These are phyloP conservation scores for Limulus polyphemus DNA, from an alignment of 2,888 invertebrate genomes.

Conservation along the genomic window DNA sequence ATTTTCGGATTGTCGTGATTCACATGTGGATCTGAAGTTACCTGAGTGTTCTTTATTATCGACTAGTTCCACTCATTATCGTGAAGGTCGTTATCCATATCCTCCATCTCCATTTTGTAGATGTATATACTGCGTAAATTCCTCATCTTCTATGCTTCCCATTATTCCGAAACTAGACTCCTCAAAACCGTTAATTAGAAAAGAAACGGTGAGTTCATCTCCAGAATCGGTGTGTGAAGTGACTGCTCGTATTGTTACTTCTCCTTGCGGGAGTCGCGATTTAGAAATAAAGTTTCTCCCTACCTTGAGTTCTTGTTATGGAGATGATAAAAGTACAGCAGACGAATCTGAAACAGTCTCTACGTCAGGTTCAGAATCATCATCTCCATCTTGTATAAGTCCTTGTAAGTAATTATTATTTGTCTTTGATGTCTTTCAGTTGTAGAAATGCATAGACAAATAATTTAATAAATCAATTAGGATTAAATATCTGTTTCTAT, in stretches of 20 bases:
- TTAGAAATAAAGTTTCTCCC: constrained; percentile 55
- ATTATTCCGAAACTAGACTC: not conserved
- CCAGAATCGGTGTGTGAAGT: constrained; percentile 41
- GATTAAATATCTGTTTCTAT: no score
- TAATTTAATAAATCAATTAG: no score
- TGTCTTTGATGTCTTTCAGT: no score
- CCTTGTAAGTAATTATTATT: no score
- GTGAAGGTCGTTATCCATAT: constrained; percentile 10
- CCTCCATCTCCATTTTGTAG: constrained; percentile 17
- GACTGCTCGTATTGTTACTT: constrained; percentile 63
- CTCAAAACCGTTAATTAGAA: no score
- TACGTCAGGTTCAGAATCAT: no score
- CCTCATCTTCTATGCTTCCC: constrained; percentile 28
- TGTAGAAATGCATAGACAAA: no score
- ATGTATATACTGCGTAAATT: constrained; percentile 13
- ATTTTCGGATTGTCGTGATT: not conserved
- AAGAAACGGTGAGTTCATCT: no score
- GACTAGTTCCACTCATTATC: not conserved
- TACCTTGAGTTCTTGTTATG: no score
- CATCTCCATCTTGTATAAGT: no score
- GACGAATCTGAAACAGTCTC: no score
- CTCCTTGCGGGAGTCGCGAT: constrained; percentile 58
- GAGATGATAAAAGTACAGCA: no score
- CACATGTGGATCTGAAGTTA: not conserved
- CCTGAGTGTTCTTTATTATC: not conserved